These are phyloP conservation scores for Popillia japonica DNA, from an alignment of 1,140 invertebrate species.

Conservation along the genomic window DNA sequence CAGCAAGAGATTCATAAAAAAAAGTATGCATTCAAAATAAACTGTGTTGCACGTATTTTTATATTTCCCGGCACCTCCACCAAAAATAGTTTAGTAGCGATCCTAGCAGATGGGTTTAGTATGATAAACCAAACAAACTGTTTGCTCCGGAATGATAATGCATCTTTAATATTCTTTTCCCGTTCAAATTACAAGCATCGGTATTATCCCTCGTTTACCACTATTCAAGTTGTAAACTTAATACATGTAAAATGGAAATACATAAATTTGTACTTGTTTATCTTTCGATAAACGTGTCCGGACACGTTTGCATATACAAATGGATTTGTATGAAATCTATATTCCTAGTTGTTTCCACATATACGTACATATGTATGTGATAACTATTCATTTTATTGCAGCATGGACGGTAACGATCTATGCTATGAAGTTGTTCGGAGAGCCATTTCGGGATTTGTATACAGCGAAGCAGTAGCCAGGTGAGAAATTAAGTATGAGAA, in stretches of 20 bases:
- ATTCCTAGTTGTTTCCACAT: not conserved
- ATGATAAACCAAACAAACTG: no score
- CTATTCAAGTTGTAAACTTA: no score
- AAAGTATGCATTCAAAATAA: no score
- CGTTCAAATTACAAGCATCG: no score
- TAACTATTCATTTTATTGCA: constrained; percentile 66
- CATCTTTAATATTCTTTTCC: no score
- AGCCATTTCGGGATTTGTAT: constrained; percentile 95
- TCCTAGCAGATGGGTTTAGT: no score
- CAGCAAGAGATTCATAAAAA: no score
- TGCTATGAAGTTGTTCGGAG: constrained; percentile 98
- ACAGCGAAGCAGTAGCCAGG: constrained; percentile 98
- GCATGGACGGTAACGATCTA: constrained; percentile 98
- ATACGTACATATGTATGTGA: not conserved
- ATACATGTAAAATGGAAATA: not conserved
- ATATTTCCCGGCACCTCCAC: no score
- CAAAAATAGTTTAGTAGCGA: no score
- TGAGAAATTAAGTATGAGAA: constrained; percentile 66
- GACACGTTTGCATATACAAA: not conserved
- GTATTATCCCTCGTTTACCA: no score
- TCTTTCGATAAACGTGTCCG: not conserved
- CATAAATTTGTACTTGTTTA: not conserved
- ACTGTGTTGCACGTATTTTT: no score
- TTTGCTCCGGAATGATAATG: no score
- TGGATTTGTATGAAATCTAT: not conserved